Conservation (phyloP, 2,113 vertebrate genomes). For the Zosterops japonicus region DNA sequence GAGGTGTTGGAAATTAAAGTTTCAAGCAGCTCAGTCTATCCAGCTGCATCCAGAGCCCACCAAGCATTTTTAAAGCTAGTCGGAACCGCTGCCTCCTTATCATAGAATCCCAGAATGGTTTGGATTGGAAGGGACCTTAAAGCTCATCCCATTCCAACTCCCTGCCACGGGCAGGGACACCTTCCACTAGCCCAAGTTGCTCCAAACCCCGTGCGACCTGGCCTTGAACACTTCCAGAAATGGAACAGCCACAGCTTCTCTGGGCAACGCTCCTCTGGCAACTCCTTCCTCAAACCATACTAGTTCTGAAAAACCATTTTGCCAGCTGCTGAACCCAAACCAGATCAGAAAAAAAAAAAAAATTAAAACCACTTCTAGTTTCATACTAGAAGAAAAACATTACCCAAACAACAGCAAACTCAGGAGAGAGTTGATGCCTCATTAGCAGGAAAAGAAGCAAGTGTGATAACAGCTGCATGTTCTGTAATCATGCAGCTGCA, state of each 20-base stretch:
- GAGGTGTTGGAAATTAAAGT: neutral
- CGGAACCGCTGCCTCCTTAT: neutral
- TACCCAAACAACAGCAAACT: constrained; percentile 32
- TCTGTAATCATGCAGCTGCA: constrained; percentile 59
- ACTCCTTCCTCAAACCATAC: neutral
- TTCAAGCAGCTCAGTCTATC: neutral
- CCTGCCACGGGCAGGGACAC: neutral
- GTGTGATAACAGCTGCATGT: constrained; percentile 57
- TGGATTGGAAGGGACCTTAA: neutral
- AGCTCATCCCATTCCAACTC: neutral
- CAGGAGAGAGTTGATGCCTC: constrained; percentile 48
- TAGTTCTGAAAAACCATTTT: neutral
- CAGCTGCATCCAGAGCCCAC: neutral
- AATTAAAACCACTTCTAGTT: neutral
- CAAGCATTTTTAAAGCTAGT: neutral
- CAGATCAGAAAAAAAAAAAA: neutral
- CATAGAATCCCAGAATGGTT: neutral
- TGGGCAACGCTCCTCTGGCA: neutral
- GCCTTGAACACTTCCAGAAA: neutral
- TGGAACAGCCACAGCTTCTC: neutral
- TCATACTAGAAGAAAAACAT: neutral
- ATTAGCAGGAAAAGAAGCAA: constrained; percentile 47
- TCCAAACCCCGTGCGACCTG: neutral
- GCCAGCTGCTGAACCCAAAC: neutral
- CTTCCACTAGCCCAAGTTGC: neutral